A percentile compares a stretch with the other conserved stretches of the same genome.
Evolutionary conservation across 1,140 invertebrate genomes (phyloP).

Genomic region (Delia radicum): DNA sequence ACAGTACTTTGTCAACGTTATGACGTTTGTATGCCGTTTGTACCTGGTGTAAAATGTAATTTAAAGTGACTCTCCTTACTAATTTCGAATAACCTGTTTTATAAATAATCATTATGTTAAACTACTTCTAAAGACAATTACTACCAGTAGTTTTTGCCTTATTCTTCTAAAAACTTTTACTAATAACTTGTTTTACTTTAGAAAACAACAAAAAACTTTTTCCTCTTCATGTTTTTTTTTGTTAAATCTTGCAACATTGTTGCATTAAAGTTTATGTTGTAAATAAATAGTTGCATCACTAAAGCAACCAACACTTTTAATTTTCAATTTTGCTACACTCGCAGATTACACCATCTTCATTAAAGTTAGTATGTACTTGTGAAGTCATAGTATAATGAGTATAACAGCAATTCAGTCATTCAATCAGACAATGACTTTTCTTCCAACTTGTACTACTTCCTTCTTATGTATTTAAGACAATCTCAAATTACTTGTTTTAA

Average conservation of each 20-base stretch:
- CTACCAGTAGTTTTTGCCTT: too few relatives aligned
- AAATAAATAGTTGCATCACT: neutral
- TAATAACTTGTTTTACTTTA: neutral
- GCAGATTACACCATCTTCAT: neutral
- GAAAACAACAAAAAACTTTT: neutral
- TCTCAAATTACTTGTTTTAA: too few relatives aligned
- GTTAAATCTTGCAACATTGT: neutral
- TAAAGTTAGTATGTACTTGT: neutral
- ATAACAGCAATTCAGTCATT: neutral
- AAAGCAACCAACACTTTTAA: neutral
- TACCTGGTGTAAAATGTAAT: too few relatives aligned
- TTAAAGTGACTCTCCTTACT: too few relatives aligned
- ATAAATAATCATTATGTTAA: too few relatives aligned
- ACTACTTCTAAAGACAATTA: too few relatives aligned
- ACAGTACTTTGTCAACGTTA: too few relatives aligned
- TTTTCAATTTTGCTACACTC: neutral
- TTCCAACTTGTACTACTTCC: too few relatives aligned
- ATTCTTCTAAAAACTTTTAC: neutral
- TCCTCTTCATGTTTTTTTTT: neutral
- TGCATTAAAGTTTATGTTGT: neutral
- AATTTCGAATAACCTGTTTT: too few relatives aligned
- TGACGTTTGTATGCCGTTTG: too few relatives aligned
- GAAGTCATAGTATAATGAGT: neutral
- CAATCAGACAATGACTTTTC: neutral
- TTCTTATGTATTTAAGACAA: too few relatives aligned